Evolutionary conservation across 2,797 vertebrate genomes (phyloP).

Genomic region (Lepidocolaptes lacrymiger): DNA sequence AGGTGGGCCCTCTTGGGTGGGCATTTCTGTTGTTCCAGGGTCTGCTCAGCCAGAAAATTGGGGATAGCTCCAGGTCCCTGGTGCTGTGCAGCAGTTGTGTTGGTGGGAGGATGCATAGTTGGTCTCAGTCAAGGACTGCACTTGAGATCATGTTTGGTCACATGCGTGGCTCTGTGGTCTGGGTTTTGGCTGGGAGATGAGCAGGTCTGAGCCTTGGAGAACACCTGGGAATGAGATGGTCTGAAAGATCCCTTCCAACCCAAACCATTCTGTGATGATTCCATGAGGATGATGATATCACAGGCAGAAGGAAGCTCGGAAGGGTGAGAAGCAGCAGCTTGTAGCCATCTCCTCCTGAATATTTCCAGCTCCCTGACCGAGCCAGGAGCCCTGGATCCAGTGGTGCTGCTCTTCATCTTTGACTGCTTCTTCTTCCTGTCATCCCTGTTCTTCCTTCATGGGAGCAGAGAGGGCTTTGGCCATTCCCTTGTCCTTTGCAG

Average conservation of each 20-base stretch:
- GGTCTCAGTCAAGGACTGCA: neutral
- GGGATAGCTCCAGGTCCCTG: neutral
- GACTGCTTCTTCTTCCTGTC: neutral
- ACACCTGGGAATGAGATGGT: neutral
- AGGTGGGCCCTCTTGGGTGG: neutral
- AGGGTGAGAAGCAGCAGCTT: neutral
- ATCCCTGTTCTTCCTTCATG: fast-evolving
- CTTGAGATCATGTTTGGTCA: neutral
- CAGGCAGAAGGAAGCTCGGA: neutral
- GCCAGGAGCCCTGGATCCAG: neutral
- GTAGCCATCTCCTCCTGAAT: neutral
- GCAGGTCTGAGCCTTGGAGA: fast-evolving
- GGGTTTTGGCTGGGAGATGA: neutral
- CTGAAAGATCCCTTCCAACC: too few relatives aligned
- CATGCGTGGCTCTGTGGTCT: neutral
- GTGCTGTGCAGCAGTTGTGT: neutral
- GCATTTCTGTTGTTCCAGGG: neutral
- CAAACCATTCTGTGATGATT: neutral
- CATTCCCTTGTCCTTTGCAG: neutral
- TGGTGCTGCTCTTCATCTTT: neutral
- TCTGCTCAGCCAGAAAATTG: neutral
- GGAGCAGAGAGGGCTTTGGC: neutral
- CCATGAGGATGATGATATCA: neutral
- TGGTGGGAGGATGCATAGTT: neutral
- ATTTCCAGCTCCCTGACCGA: neutral